phyloP scores from a whole-genome alignment of 1,140 invertebrate genomes.

The Aplysia californica region DNA sequence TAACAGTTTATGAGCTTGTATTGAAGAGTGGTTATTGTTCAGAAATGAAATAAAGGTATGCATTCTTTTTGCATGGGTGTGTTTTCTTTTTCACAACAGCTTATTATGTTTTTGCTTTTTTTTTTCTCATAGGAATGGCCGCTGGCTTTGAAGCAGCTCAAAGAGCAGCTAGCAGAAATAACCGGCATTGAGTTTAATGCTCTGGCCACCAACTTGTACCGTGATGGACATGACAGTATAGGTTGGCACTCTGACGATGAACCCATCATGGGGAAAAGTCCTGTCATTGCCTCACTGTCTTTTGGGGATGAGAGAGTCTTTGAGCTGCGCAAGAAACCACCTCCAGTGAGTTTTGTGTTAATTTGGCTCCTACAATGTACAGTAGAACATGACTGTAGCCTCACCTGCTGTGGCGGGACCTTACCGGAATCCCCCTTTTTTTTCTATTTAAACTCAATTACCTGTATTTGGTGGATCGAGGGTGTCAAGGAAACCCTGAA shows the following conservation, averaged over 20 bases:
- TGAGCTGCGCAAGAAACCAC: conserved; percentile 66
- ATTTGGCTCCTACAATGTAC: neutral
- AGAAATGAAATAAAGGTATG: too few species aligned
- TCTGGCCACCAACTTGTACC: conserved; percentile 69
- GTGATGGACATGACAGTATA: conserved; percentile 69
- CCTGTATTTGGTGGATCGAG: too few species aligned
- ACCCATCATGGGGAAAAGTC: conserved; percentile 65
- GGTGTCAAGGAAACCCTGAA: too few species aligned
- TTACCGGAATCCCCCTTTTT: too few species aligned
- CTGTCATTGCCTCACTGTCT: conserved; percentile 70
- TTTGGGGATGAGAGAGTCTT: conserved; percentile 69
- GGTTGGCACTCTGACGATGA: conserved; percentile 71
- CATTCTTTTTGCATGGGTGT: too few species aligned
- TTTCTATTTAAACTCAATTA: too few species aligned
- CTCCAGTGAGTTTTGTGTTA: conserved; percentile 41
- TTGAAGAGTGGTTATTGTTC: too few species aligned
- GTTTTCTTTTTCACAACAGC: too few species aligned
- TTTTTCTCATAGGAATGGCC: conserved; percentile 45
- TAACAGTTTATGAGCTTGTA: too few species aligned
- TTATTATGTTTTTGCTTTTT: too few species aligned
- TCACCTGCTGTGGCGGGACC: too few species aligned
- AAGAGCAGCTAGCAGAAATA: conserved; percentile 56
- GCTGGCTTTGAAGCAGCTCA: conserved; percentile 46
- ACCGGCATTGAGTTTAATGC: conserved; percentile 70
- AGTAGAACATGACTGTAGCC: too few species aligned